Base-by-base conservation (phyloP, 2,113 vertebrate genomes). In the Hiodon alosoides region DNA sequence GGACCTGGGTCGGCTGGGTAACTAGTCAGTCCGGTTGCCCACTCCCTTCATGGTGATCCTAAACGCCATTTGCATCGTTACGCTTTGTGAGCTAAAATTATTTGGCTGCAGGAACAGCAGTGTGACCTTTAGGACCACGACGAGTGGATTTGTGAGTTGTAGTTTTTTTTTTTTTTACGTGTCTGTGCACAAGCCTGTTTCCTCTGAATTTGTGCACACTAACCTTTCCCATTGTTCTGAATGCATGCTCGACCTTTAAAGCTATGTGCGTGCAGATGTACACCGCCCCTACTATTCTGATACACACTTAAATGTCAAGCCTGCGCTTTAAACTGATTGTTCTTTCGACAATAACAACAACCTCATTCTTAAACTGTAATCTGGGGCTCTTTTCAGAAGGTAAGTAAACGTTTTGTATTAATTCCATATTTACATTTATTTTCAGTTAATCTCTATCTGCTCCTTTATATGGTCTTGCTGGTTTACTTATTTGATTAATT, bases 221-320 rank as follows among this genome's bases (percentile, higher is more conserved):
- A 59, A 59, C 58, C 9, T 59, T 59, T 59, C 58, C 58, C 14
- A 14, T 9, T 3, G 9, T 59, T 59, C 1, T 59, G 4, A 11
- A 3, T 59, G 58, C 7, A 14, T 48, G 47, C n/a, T 11, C 54
- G 52, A 2, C 16, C 16, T 69, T 55, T 70, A 17, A 11, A 46
- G 46, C 6, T 31, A 16, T 70, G 52, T 70, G 17, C 52, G 8
- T 53, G 16, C 68, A 55, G 55, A 54, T 52, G 51, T 48, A 59
- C 46, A 71, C 31, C 11, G 11, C 53, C 17, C 52, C 52, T 47
- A 68, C 52, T 68, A 68, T 53, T 70, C 16, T 13, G 57, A 55
- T 60, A 57, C 57, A 71, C 31, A 57, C n/a, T 62, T 74, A 74
- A 74, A 74, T 64, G 62, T 53, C 60, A 74, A 54, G 66, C 6